phyloP scores from a whole-genome alignment of 2,888 invertebrate species.

The Latrodectus elegans region DNA sequence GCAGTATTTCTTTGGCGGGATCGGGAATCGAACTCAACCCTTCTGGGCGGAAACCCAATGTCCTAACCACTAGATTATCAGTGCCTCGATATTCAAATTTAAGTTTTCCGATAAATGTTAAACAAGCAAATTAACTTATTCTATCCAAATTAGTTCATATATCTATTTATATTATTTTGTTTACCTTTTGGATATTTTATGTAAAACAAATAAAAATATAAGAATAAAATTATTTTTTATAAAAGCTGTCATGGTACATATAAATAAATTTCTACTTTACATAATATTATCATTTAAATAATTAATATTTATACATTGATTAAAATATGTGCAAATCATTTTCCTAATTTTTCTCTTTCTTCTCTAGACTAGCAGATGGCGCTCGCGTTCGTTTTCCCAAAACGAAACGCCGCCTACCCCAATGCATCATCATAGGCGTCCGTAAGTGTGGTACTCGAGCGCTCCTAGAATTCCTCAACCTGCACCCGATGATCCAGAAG shows the following conservation, averaged over 20 bases:
- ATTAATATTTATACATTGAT: not conserved
- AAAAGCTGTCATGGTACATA: not conserved
- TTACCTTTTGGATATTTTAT: not conserved
- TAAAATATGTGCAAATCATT: not conserved
- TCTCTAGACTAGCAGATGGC: constrained; percentile 31
- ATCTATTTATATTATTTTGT: not conserved
- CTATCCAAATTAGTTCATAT: too few species aligned
- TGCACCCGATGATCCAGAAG: constrained; percentile 84
- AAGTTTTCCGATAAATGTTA: too few species aligned
- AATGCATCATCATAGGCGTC: constrained; percentile 76
- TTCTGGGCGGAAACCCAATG: too few species aligned
- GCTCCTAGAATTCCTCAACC: constrained; percentile 74
- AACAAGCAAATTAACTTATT: too few species aligned
- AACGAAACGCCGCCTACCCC: constrained; percentile 74
- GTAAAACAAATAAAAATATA: not conserved
- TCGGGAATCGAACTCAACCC: too few species aligned
- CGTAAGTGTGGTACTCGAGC: constrained; percentile 76
- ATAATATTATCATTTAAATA: not conserved
- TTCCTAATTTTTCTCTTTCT: not conserved
- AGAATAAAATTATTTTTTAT: not conserved
- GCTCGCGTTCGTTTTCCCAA: constrained; percentile 67
- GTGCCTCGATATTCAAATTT: too few species aligned
- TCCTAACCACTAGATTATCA: too few species aligned
- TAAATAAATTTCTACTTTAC: not conserved
- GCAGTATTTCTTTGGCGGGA: too few species aligned